Base-by-base conservation (phyloP, 2,888 invertebrate species). In the Sinodicranocentrus sp. region DNA sequence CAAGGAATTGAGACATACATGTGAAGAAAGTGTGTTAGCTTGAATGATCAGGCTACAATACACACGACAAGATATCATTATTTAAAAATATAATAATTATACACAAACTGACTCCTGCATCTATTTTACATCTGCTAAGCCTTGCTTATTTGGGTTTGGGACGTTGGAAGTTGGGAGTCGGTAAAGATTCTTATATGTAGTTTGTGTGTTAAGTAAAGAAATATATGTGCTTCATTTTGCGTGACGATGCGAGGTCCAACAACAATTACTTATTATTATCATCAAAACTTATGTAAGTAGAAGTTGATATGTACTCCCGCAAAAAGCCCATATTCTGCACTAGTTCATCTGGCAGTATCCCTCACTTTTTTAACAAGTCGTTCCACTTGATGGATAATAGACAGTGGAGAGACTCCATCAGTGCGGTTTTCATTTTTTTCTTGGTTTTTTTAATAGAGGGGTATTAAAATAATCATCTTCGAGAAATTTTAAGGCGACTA, bases 371-470 rank as follows among this genome's bases (percentile, higher is more conserved):
- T 15, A 43, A 26, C 8, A 15, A n/a, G 28, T 19, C 67, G 76
- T 76, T 76, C 76, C 76, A 76, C 76, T 52, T 67, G 39, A 67
- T 28, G 67, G 43, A 63, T 73, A 25, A 23, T 25, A 23, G 25
- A 10, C 52, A 19, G 19, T 25, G 15, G 23, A 54, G 6, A 57
- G 25, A 28, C 28, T 61, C 23, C 2, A 48, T 48, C 15, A 10
- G 15, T n/a, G 17, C 3, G 28, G 28, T 61, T 61, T 33, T 8
- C 61, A 61, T 61, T 28, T 61, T 33, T 33, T 33, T 33, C 10
- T 10, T 33, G 33, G 33, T 10, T 23, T 25, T 57, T 1, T 52
- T 52, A 21, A 57, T 61, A 10, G 33, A 61, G 33, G 61, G 28
- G 33, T 61, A 61, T 61, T 61, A 61, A 28, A 61, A 61, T 28